Evolutionary conservation across 1,140 invertebrate genomes (phyloP).

Genomic region (Artemia franciscana): DNA sequence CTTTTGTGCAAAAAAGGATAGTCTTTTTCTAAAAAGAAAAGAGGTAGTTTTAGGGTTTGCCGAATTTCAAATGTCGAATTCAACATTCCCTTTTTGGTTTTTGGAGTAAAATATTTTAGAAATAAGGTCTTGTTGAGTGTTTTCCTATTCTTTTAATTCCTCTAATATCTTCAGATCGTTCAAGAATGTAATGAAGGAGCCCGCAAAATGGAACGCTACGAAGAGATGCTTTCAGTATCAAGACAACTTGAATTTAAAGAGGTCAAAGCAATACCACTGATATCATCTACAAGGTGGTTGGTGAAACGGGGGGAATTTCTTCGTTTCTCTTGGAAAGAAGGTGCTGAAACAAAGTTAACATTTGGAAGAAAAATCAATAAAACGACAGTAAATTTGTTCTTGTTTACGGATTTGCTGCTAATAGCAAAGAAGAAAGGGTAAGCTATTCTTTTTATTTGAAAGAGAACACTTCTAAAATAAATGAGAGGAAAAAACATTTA

Average conservation of each 20-base stretch:
- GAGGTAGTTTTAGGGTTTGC: too few species aligned
- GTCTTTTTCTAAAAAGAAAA: too few species aligned
- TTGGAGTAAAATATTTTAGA: too few species aligned
- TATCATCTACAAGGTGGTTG: constrained; percentile 45
- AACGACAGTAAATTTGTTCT: constrained; percentile 46
- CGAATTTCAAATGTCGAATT: too few species aligned
- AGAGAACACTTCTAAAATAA: not conserved
- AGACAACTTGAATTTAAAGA: constrained; percentile 40
- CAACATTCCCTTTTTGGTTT: too few species aligned
- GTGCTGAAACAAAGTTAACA: constrained; percentile 35
- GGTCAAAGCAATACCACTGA: constrained; percentile 35
- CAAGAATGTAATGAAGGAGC: constrained; percentile 79
- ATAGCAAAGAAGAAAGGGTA: constrained; percentile 54
- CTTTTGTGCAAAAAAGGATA: too few species aligned
- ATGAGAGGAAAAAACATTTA: constrained; percentile 5
- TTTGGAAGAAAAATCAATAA: constrained; percentile 57
- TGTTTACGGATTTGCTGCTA: constrained; percentile 77
- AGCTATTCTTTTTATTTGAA: constrained; percentile 8
- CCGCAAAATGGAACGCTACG: constrained; percentile 52
- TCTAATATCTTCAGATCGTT: too few species aligned
- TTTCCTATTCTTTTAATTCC: too few species aligned
- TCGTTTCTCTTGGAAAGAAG: constrained; percentile 40
- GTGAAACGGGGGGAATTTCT: constrained; percentile 61
- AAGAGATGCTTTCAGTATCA: constrained; percentile 45
- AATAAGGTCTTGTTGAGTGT: too few species aligned